These are phyloP conservation scores for Saturnia japonica DNA, from an alignment of 2,888 invertebrate genomes.

Conservation along the genomic window DNA sequence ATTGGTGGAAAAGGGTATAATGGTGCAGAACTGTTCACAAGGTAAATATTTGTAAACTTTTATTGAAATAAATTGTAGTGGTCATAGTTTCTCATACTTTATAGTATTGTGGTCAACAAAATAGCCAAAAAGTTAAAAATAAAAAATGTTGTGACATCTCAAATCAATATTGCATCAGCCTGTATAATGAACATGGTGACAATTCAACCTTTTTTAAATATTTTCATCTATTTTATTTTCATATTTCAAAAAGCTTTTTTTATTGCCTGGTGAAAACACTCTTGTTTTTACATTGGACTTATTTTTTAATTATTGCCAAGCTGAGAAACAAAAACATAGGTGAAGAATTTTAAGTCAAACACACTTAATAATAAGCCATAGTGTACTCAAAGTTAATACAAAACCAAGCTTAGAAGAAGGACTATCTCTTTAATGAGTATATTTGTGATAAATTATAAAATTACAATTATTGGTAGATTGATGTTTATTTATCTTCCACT, in stretches of 20 bases:
- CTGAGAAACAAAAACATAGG: too few relatives aligned
- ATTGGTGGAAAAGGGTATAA: conserved; percentile 47
- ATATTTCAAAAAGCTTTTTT: too few relatives aligned
- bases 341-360: too few relatives aligned
- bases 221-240: too few relatives aligned
- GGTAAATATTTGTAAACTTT: neutral
- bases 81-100: neutral
- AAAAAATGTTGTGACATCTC: neutral
- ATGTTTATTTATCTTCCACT: neutral
- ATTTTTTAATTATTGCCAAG: too few relatives aligned
- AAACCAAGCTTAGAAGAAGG: neutral
- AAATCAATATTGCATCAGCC: neutral
- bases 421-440: neutral
- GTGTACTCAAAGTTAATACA: neutral
- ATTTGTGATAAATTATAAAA: neutral
- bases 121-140: neutral
- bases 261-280: too few relatives aligned
- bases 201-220: too few relatives aligned
- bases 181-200: too few relatives aligned
- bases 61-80: neutral
- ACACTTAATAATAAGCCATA: too few relatives aligned
- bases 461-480: neutral
- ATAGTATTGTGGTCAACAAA: neutral
- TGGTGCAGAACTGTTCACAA: conserved; percentile 31
- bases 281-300: too few relatives aligned